These are phyloP conservation scores for Ferdinandea cuprea DNA, from an alignment of 2,888 invertebrate species.

Conservation along the genomic window DNA sequence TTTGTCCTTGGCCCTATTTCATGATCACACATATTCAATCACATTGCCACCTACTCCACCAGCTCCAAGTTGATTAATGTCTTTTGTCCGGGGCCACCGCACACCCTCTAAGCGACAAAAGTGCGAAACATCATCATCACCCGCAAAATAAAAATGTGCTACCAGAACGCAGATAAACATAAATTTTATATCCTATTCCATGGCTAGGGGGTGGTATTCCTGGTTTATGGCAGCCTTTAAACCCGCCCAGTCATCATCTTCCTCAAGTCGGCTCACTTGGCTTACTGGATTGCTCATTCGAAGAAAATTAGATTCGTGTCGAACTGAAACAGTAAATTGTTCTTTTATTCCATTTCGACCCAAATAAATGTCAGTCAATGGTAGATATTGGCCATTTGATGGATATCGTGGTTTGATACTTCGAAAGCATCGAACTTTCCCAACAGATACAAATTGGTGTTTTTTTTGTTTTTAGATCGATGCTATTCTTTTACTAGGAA, in stretches of 20 bases:
- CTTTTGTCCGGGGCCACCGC: background rate
- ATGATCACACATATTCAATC: conserved; percentile 63
- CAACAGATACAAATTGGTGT: conserved; percentile 40
- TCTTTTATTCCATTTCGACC: conserved; percentile 12
- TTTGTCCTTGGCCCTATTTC: conserved; percentile 42
- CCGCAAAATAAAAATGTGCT: background rate
- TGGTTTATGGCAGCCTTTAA: conserved; percentile 52
- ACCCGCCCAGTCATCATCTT: conserved; percentile 38
- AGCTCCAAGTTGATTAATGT: conserved; percentile 56
- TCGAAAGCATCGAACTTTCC: conserved; percentile 26
- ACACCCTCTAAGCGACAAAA: conserved; percentile 43
- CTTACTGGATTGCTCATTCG: conserved; percentile 41
- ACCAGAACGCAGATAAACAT: conserved; percentile 42
- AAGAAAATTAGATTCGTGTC: conserved; percentile 47
- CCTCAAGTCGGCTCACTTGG: conserved; percentile 2
- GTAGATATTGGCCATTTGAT: conserved; percentile 39
- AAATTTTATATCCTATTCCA: conserved; percentile 45
- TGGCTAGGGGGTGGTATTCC: conserved; percentile 19
- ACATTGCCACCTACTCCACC: conserved; percentile 41
- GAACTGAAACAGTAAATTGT: conserved; percentile 13
- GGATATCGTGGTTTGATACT: conserved; percentile 13
- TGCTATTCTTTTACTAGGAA: background rate
- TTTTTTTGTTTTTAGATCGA: too few species aligned
- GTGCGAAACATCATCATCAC: conserved; percentile 3
- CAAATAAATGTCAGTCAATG: conserved; percentile 36